Conservation (phyloP, 2,113 vertebrate genomes). For the Ciconia boyciana region DNA sequence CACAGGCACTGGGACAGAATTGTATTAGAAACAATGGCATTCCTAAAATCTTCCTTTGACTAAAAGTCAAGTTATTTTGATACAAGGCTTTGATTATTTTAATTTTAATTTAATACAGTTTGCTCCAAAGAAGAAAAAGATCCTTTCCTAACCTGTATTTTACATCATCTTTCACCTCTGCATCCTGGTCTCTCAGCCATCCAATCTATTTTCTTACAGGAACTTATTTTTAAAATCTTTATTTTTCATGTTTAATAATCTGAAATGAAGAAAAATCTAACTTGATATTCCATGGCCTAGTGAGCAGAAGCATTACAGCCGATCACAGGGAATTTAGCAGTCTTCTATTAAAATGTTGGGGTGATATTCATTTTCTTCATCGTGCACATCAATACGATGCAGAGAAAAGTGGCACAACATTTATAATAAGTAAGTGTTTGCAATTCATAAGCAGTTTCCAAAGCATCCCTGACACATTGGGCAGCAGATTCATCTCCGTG, state of each 20-base stretch:
- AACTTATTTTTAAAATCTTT: not conserved
- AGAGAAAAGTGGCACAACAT: not conserved
- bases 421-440: not conserved
- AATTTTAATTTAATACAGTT: not conserved
- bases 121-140: not conserved
- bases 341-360: not conserved
- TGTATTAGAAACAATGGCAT: not conserved
- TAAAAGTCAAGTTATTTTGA: not conserved
- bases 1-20: not conserved
- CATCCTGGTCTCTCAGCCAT: not conserved
- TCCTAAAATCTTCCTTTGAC: not conserved
- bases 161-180: not conserved
- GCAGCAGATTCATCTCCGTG: not conserved
- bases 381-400: rapidly evolving
- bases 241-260: not conserved
- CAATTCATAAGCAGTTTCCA: not conserved
- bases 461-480: not conserved
- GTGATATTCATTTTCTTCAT: not conserved
- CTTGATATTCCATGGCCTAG: not conserved
- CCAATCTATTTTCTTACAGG: not conserved
- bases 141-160: not conserved
- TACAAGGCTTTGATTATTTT: not conserved
- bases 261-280: not conserved
- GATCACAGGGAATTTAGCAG: not conserved
- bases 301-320: not conserved